Evolutionary conservation across 2,888 invertebrate genomes (phyloP).

Genomic region (Melitaea athalia): DNA sequence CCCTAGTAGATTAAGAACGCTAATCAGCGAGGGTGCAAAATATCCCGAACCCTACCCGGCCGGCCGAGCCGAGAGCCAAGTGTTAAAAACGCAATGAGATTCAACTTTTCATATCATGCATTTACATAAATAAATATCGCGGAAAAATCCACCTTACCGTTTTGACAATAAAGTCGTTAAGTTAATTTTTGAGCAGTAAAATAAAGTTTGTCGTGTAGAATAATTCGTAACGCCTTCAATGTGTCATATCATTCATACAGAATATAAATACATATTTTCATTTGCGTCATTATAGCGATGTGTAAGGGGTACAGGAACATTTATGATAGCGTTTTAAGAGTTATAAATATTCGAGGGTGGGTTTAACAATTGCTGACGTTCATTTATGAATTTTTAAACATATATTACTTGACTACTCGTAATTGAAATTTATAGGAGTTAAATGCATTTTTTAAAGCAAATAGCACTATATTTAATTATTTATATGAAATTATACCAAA

Average conservation of each 20-base stretch:
- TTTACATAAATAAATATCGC: constrained; percentile 26
- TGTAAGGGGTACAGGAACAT: constrained; percentile 57
- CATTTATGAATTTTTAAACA: constrained; percentile 22
- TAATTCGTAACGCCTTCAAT: constrained; percentile 81
- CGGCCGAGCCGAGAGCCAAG: constrained; percentile 60
- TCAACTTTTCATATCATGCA: constrained; percentile 54
- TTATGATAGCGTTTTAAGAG: constrained; percentile 55
- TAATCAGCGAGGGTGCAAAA: constrained; percentile 80
- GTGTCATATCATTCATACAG: constrained; percentile 80
- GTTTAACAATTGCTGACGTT: constrained; percentile 34
- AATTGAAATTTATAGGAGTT: constrained; percentile 4
- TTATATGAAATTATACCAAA: no score
- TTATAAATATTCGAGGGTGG: constrained; percentile 51
- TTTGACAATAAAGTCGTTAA: constrained; percentile 33
- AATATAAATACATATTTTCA: constrained; percentile 78
- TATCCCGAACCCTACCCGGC: constrained; percentile 57
- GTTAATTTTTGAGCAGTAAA: constrained; percentile 14
- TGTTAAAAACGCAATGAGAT: constrained; percentile 81
- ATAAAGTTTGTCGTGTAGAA: constrained; percentile 42
- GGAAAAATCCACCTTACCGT: constrained; percentile 43
- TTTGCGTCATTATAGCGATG: constrained; percentile 61
- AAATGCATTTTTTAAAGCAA: neutral
- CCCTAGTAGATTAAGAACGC: constrained; percentile 78
- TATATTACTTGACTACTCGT: constrained; percentile 2
- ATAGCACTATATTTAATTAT: neutral